Base-by-base conservation (phyloP, 2,888 invertebrate genomes). In the Lycia hirtaria region DNA sequence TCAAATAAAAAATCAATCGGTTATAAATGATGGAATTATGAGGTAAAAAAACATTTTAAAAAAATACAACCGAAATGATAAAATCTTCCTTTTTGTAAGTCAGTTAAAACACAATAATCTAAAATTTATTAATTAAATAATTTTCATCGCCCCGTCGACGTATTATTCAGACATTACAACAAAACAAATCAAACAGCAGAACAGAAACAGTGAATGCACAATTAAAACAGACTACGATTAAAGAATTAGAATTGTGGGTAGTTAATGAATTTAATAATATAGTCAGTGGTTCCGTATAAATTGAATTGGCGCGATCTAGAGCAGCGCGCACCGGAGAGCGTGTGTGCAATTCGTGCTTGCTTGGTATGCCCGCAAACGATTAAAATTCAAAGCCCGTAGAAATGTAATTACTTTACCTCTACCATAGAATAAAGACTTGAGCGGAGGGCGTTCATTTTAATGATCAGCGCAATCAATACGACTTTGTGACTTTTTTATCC, bases 341-440 rank as follows among this genome's bases (percentile, higher is more conserved):
- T 72, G 68, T 74, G 68, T 68, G 67, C 65, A 59, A 65, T 47
- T 57, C 47, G 51, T 57, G 52, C 48, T 48, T 57, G 52, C 48
- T 48, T 15, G 52, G 52, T 43, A 43, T 52, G 52, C 51, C 71
- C 64, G 66, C 73, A 75, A 77, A 80, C 84, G 81, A 87, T 90
- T 90, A 84, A 87, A 88, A 90, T 89, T 89, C 90, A 89, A 86
- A 89, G 83, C 81, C 76, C 76, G 89, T 87, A 88, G 85, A 87
- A 87, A 87, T 83, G 85, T 87, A 88, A 90, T 89, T 89, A 87
- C 87, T 84, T 52, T 33, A 57, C 57, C 45, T 52, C 35, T 52
- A 52, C 52, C 51, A n/a, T 3, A 26, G 41, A 28, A 26, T 41
- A 6, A n/a, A 41, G 28, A 6, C 26, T 48, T 17, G 40, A 33